A percentile compares a stretch with the other conserved stretches of the same genome.
These are phyloP conservation scores for Tetramorium bicarinatum DNA, from an alignment of 2,888 invertebrate genomes.

Conservation along the genomic window DNA sequence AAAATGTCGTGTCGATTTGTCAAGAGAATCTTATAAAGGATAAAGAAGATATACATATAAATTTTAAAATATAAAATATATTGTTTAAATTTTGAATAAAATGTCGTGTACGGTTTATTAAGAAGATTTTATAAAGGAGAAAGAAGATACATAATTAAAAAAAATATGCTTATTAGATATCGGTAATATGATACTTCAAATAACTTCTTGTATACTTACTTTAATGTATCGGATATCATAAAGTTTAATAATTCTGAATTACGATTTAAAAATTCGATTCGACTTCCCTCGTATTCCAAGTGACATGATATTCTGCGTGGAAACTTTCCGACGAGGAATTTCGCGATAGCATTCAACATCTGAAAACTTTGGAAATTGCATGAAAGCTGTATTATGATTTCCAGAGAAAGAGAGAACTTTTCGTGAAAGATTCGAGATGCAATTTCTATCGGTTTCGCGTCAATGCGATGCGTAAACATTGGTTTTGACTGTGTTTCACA, in stretches of 20 bases:
- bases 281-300: background rate
- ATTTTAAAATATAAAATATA: background rate
- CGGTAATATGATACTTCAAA: background rate
- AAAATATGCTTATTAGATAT: background rate
- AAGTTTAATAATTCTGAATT: background rate
- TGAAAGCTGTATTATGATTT: background rate
- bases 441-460: slow-evolving; percentile 25
- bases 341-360: background rate
- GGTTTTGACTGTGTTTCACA: slow-evolving; percentile 20
- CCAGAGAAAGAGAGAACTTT: background rate
- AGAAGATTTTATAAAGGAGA: background rate
- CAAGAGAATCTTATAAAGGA: background rate
- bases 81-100: background rate
- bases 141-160: background rate
- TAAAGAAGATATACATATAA: background rate
- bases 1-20: no score
- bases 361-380: slow-evolving; percentile 34
- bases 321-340: background rate
- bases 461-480: slow-evolving; percentile 28
- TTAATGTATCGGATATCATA: background rate
- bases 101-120: background rate
- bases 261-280: background rate
- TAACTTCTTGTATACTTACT: background rate
- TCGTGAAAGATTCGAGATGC: background rate
- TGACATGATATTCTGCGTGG: background rate